Evolutionary conservation across 2,113 vertebrate species (phyloP).

Genomic region (Scophthalmus maximus): DNA sequence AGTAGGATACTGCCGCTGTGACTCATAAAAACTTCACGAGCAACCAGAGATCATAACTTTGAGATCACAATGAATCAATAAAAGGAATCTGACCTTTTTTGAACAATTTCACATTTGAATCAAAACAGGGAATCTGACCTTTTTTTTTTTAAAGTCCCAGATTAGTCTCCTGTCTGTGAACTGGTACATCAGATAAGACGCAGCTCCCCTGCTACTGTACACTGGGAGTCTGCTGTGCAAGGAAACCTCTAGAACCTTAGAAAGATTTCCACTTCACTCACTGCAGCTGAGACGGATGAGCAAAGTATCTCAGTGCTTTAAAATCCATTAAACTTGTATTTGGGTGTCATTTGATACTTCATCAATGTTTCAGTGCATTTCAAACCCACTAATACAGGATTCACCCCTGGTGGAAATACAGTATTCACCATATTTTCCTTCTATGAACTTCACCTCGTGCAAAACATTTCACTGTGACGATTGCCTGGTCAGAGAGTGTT

Average conservation of each 20-base stretch:
- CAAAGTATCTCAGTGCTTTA: constrained; percentile 76
- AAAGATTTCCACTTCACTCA: constrained; percentile 82
- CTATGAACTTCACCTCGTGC: constrained; percentile 63
- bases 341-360: constrained; percentile 83
- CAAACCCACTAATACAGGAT: constrained; percentile 73
- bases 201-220: constrained; percentile 71
- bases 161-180: constrained; percentile 69
- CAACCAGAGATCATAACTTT: constrained; percentile 56
- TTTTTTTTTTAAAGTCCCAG: constrained; percentile 44
- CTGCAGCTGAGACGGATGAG: constrained; percentile 74
- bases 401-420: constrained; percentile 55
- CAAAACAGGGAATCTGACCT: constrained; percentile 56
- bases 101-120: constrained; percentile 63
- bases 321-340: constrained; percentile 83
- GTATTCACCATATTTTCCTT: constrained; percentile 59
- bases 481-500: constrained; percentile 60
- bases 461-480: constrained; percentile 61
- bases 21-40: constrained; percentile 60
- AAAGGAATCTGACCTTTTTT: constrained; percentile 60
- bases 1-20: constrained; percentile 40
- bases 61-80: constrained; percentile 64
- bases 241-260: constrained; percentile 72
- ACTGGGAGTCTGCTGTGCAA: constrained; percentile 68
- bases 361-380: constrained; percentile 81
- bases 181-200: constrained; percentile 72